These are phyloP conservation scores for Scelioninae gen. 1 DNA, from an alignment of 2,888 invertebrate genomes.

Conservation along the genomic window DNA sequence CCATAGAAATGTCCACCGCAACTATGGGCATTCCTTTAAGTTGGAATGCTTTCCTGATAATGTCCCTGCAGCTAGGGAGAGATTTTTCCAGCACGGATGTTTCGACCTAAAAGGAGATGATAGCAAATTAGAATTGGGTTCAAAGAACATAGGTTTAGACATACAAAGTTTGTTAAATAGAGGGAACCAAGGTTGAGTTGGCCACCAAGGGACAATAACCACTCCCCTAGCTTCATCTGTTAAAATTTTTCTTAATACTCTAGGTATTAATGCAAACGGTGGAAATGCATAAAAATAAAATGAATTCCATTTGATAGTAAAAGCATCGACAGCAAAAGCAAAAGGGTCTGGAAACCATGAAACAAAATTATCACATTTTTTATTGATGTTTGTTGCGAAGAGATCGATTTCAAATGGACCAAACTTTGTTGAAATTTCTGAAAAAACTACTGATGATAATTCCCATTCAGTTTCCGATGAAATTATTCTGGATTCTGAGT, in stretches of 20 bases:
- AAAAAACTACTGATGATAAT: not conserved
- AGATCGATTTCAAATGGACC: constrained; percentile 14
- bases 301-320: constrained; percentile 11
- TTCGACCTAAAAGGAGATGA: constrained; percentile 70
- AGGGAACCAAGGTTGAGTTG: constrained; percentile 76
- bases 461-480: constrained; percentile 38
- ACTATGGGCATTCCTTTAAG: constrained; percentile 56
- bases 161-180: constrained; percentile 60
- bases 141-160: constrained; percentile 67
- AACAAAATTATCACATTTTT: constrained; percentile 6
- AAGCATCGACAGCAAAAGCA: constrained; percentile 15
- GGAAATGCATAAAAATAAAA: constrained; percentile 32
- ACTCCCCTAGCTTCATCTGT: constrained; percentile 38
- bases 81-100: constrained; percentile 71
- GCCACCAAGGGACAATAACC: constrained; percentile 72
- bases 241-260: constrained; percentile 13
- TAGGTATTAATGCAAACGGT: constrained; percentile 1
- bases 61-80: constrained; percentile 75
- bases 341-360: constrained; percentile 27
- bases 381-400: constrained; percentile 13
- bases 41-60: constrained; percentile 72
- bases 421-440: not conserved
- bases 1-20: constrained; percentile 18
- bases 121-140: constrained; percentile 69
- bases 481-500: constrained; percentile 29